phyloP scores from a whole-genome alignment of 2,888 invertebrate species.

The Drosophila meridiana region DNA sequence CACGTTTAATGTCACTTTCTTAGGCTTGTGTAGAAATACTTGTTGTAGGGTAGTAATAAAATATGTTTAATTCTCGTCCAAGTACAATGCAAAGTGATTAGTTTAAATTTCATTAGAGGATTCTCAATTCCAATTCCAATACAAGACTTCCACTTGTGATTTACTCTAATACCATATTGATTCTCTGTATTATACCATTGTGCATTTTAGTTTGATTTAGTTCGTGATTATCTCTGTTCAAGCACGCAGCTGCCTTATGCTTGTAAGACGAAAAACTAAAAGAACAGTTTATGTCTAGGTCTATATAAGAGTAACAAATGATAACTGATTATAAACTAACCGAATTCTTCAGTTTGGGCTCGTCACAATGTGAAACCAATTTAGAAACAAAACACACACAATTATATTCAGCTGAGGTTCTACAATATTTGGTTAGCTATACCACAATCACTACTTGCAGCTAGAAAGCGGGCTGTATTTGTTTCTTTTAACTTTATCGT shows the following conservation, averaged over 20 bases:
- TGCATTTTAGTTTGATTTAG: constrained; percentile 32
- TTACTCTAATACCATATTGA: constrained; percentile 36
- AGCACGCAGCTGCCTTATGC: constrained; percentile 24
- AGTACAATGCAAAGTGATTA: constrained; percentile 36
- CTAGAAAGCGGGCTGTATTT: constrained; percentile 69
- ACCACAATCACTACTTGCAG: constrained; percentile 78
- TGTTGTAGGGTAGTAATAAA: constrained; percentile 79
- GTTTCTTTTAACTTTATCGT: neutral
- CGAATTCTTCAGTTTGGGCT: neutral
- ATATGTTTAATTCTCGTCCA: constrained; percentile 65
- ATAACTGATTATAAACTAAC: neutral
- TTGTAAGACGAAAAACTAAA: neutral
- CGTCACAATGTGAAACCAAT: constrained; percentile 43
- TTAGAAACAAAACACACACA: constrained; percentile 14
- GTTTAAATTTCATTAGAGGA: constrained; percentile 52
- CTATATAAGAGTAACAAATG: neutral
- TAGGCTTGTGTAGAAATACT: constrained; percentile 76
- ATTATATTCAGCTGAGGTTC: constrained; percentile 34
- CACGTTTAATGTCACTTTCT: constrained; percentile 74
- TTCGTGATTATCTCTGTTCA: constrained; percentile 39
- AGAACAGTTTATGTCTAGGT: neutral
- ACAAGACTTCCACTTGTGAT: constrained; percentile 31
- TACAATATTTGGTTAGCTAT: constrained; percentile 69
- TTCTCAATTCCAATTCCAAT: constrained; percentile 77
- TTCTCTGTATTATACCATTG: constrained; percentile 27